Evolutionary conservation across 2,797 vertebrate species (phyloP).

Genomic region (Hipposideros larvatus): DNA sequence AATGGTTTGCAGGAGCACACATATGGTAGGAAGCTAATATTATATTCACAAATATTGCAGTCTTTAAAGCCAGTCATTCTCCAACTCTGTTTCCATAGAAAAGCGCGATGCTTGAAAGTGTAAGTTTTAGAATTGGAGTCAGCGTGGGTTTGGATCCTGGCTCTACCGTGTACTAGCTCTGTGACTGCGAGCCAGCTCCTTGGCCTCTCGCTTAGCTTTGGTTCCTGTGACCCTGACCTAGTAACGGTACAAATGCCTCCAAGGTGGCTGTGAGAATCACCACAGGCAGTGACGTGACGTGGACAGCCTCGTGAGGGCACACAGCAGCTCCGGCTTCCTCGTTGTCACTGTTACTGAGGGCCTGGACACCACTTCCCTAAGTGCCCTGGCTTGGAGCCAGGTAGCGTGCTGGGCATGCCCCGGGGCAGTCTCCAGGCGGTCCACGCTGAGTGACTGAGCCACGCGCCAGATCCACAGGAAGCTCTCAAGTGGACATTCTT

Average conservation of each 20-base stretch:
- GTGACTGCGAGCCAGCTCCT: neutral
- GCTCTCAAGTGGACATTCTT: conserved; percentile 64
- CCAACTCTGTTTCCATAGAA: neutral
- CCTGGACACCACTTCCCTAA: neutral
- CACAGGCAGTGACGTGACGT: neutral
- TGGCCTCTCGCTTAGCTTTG: neutral
- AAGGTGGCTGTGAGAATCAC: neutral
- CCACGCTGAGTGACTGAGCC: conserved; percentile 16
- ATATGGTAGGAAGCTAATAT: neutral
- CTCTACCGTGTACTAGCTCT: neutral
- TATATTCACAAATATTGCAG: neutral
- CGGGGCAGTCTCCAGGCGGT: neutral
- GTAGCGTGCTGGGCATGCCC: neutral
- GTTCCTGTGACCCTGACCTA: neutral
- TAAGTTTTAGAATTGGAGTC: neutral
- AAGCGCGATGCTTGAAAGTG: neutral
- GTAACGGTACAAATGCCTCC: neutral
- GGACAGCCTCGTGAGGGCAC: too few relatives aligned
- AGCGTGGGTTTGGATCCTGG: neutral
- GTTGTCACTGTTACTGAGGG: too few relatives aligned
- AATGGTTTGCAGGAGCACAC: neutral
- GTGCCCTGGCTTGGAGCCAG: neutral
- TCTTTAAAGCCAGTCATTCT: neutral
- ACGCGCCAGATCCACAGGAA: conserved; percentile 51
- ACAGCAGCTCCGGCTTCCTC: neutral